Percentiles rank a stretch among this genome's conserved stretches.
phyloP scores from a whole-genome alignment of 2,888 invertebrate species.

The Ormyrus pomaceus region DNA sequence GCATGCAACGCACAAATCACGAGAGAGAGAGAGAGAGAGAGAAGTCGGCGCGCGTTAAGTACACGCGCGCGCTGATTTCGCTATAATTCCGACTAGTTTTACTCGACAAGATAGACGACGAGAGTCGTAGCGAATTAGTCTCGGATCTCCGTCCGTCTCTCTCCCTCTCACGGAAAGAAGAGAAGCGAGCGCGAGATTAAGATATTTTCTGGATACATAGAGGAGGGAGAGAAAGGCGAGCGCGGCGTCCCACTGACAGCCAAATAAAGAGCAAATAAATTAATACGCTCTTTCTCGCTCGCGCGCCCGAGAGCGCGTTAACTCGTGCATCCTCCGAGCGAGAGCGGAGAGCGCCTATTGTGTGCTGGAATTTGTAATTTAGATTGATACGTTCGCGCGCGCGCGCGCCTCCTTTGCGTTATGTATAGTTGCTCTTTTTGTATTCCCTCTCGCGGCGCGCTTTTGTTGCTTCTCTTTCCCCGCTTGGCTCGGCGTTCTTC shows the following conservation, averaged over 20 bases:
- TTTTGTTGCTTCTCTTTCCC: conserved; percentile 22
- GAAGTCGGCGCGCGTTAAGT: background rate
- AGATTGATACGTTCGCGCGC: conserved; percentile 71
- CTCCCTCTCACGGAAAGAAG: background rate
- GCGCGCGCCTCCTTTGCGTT: conserved; percentile 52
- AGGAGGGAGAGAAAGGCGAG: conserved; percentile 62
- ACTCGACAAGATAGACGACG: background rate
- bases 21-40: background rate
- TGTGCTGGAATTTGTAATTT: conserved; percentile 75
- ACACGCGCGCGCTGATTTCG: background rate
- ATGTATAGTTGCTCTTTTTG: conserved; percentile 39
- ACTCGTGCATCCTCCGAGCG: conserved; percentile 58
- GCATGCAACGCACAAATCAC: too few relatives aligned
- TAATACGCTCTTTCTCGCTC: conserved; percentile 68
- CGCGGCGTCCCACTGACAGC: conserved; percentile 68
- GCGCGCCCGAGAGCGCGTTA: conserved; percentile 51
- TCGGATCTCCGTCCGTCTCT: background rate
- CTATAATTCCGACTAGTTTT: conserved; percentile 27
- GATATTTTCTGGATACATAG: conserved; percentile 65
- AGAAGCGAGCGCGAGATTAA: conserved; percentile 58
- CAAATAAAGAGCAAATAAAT: conserved; percentile 75
- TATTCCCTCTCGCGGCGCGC: conserved; percentile 31
- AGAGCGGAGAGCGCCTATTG: conserved; percentile 63
- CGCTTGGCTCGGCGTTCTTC: background rate
- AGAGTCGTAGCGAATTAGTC: conserved; percentile 27